Conservation (phyloP, 2,113 vertebrate species). For the Boleophthalmus pectinirostris region DNA sequence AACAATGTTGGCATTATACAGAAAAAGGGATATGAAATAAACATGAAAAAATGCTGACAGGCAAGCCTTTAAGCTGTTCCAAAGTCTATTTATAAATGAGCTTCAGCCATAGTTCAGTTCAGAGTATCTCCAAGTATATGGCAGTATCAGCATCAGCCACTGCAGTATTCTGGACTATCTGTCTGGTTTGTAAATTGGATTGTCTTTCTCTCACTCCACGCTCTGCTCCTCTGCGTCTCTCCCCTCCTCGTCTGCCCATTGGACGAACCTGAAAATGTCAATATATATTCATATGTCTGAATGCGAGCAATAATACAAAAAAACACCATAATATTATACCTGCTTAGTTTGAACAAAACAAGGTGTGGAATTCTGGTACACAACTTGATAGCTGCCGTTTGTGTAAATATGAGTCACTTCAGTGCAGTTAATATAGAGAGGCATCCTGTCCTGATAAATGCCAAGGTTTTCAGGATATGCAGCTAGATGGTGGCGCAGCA, state of each 20-base stretch:
- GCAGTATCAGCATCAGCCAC: slow-evolving; percentile 63
- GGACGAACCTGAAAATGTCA: slow-evolving; percentile 44
- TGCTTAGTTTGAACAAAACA: slow-evolving; percentile 74
- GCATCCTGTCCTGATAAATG: slow-evolving; percentile 69
- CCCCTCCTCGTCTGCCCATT: slow-evolving; percentile 65
- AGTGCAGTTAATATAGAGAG: slow-evolving; percentile 79
- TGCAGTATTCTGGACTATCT: slow-evolving; percentile 23
- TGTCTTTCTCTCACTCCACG: slow-evolving; percentile 30
- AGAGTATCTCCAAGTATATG: slow-evolving; percentile 79
- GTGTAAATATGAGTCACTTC: slow-evolving; percentile 79
- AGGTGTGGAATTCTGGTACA: slow-evolving; percentile 81
- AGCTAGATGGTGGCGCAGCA: slow-evolving; percentile 34
- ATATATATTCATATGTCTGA: background rate
- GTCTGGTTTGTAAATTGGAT: slow-evolving; percentile 28
- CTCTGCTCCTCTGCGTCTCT: slow-evolving; percentile 51
- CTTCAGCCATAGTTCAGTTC: slow-evolving; percentile 33
- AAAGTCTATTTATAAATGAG: slow-evolving; percentile 1
- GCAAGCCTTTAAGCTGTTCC: background rate
- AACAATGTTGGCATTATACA: background rate
- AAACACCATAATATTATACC: slow-evolving; percentile 47
- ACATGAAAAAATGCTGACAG: background rate
- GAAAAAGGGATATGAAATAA: background rate
- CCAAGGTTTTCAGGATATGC: slow-evolving; percentile 47
- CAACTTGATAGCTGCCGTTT: slow-evolving; percentile 80
- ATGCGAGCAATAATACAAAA: background rate